Evolutionary conservation across 2,888 invertebrate genomes (phyloP).

Genomic region (Drosophila mercatorum): DNA sequence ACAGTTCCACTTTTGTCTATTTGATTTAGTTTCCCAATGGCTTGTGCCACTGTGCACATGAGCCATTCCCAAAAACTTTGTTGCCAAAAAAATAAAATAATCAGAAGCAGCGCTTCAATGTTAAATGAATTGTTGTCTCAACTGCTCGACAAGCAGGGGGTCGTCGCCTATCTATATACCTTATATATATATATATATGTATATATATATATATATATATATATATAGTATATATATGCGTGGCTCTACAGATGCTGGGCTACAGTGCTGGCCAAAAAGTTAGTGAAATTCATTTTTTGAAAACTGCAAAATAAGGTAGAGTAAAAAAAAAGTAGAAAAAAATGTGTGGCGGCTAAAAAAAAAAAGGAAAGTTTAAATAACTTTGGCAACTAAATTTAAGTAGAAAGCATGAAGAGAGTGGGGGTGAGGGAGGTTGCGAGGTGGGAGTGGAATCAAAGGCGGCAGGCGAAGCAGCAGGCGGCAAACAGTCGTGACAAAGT

Average conservation of each 20-base stretch:
- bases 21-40: background rate
- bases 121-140: constrained; percentile 80
- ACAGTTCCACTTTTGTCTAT: background rate
- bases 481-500: constrained; percentile 71
- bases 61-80: constrained; percentile 68
- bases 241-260: constrained; percentile 48
- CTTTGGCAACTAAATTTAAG: constrained; percentile 80
- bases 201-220: background rate
- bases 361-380: constrained; percentile 72
- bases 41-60: constrained; percentile 60
- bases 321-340: constrained; percentile 26
- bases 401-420: constrained; percentile 40
- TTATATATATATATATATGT: background rate
- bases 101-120: constrained; percentile 65
- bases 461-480: constrained; percentile 24
- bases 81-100: constrained; percentile 28
- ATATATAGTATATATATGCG: constrained; percentile 24
- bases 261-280: constrained; percentile 59
- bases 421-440: background rate
- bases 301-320: constrained; percentile 67
- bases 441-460: constrained; percentile 18
- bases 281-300: constrained; percentile 72
- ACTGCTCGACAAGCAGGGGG: constrained; percentile 56
- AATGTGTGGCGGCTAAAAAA: constrained; percentile 35
- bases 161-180: constrained; percentile 2